Conservation (phyloP, 2,113 vertebrate genomes). For the Salminus brasiliensis region DNA sequence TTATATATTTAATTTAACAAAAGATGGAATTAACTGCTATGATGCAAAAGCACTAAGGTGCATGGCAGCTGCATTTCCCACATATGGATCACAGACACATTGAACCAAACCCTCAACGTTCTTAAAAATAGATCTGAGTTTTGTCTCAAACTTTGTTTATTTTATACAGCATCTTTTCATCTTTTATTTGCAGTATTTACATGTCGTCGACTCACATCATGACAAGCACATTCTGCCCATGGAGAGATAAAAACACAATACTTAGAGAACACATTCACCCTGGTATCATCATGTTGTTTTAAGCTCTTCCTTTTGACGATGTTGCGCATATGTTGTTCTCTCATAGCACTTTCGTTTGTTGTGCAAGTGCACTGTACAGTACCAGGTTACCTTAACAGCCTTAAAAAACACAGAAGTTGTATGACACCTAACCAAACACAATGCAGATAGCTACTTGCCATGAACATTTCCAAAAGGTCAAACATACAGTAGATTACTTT, state of each 20-base stretch:
- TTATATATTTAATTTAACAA: too few species aligned
- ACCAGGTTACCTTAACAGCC: slow-evolving; percentile 60
- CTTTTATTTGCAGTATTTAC: slow-evolving; percentile 73
- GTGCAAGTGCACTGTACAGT: slow-evolving; percentile 55
- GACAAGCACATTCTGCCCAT: slow-evolving; percentile 51
- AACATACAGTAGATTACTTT: slow-evolving; percentile 53
- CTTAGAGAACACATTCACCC: slow-evolving; percentile 58
- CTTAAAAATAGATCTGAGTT: not conserved
- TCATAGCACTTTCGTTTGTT: slow-evolving; percentile 43
- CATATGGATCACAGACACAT: too few species aligned
- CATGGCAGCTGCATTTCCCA: too few species aligned
- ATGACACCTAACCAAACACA: slow-evolving; percentile 65
- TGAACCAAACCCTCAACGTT: not conserved
- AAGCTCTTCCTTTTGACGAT: not conserved
- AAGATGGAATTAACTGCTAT: not conserved
- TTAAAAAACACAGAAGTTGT: slow-evolving; percentile 56
- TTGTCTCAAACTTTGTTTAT: slow-evolving; percentile 45
- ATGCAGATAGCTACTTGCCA: slow-evolving; percentile 61
- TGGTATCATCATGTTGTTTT: slow-evolving; percentile 40
- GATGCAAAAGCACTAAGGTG: not conserved
- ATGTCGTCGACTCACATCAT: slow-evolving; percentile 64
- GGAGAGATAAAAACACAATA: slow-evolving; percentile 59
- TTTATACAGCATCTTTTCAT: slow-evolving; percentile 56
- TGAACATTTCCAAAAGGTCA: slow-evolving; percentile 39
- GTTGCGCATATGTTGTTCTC: not conserved